Evolutionary conservation across 2,113 vertebrate species (phyloP), one percentile per base, ranked within the genome.

Genomic region (Planiliza haematocheilus): DNA sequence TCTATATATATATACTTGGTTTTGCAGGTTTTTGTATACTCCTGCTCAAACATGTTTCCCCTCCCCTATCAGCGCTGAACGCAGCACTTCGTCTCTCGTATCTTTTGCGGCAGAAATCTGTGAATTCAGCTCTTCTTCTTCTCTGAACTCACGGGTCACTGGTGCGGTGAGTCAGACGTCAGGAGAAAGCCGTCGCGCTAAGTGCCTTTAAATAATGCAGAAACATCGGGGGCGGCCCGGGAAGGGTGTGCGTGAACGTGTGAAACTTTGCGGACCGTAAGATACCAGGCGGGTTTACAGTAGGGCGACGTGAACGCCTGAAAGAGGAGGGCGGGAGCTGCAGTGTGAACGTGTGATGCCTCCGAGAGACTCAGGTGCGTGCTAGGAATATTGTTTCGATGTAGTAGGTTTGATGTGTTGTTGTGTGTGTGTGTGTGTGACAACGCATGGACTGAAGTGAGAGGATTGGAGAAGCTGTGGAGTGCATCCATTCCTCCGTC

Each of bases 181-280:
- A 61, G 55, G 74, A 82, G 79, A 85, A 78, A 82, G 73, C 59
- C 62, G 18, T 65, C 16, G 21, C 49, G 72, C 65, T 80, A 85
- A 87, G 72, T 70, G 59, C 50, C 21, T 69, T 81, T 89, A 53
- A 89, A 84, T 86, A 88, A 89, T 85, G 81, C 67, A 86, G 38
- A 17, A 16, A 49, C 1, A 2, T 0, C 16, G 73, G 64, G 30
- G 51, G 46, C 37, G 13, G 48, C 14, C 37, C 16, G 48, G 12
- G 4, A 17, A 69, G 46, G 63, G 42, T 21, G 17, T 62, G 30
- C 65, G 50, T 64, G 63, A 10, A 20, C 13, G 45, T 62, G 55
- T 34, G 21, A 36, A 50, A 34, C 24, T 49, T 36, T 55, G 46
- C 42, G 52, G 36, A n/a, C 46, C 18, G 12, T 38, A 20, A 34